These are phyloP conservation scores for Pangasius larnaudii DNA, from an alignment of 2,797 vertebrate genomes.

Conservation along the genomic window DNA sequence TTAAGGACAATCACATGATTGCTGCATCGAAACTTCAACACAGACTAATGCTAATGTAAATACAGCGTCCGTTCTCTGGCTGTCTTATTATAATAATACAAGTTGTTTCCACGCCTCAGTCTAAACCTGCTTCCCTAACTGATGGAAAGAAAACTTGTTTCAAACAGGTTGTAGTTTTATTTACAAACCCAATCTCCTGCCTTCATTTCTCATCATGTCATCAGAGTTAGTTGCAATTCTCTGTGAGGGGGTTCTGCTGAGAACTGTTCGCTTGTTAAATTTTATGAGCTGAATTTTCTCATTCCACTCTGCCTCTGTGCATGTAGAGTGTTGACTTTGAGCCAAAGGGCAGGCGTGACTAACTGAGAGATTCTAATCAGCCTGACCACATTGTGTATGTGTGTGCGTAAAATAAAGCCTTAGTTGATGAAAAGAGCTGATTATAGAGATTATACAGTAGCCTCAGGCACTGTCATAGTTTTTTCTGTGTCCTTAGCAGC, in stretches of 20 bases:
- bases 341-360: constrained; percentile 52
- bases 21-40: constrained; percentile 22
- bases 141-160: constrained; percentile 4
- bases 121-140: not conserved
- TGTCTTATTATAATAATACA: constrained; percentile 15
- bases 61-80: not conserved
- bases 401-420: constrained; percentile 45
- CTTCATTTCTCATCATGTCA: constrained; percentile 10
- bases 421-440: constrained; percentile 46
- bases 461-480: constrained; percentile 61
- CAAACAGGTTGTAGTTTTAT: constrained; percentile 16
- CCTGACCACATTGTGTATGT: constrained; percentile 59
- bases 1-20: constrained; percentile 29
- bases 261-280: constrained; percentile 34
- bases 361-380: constrained; percentile 60
- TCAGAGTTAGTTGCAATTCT: not conserved
- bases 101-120: not conserved
- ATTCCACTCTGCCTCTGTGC: constrained; percentile 22
- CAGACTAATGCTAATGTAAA: constrained; percentile 26
- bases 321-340: constrained; percentile 46
- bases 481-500: constrained; percentile 58
- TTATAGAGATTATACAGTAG: constrained; percentile 58
- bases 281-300: constrained; percentile 40
- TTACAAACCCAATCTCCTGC: constrained; percentile 9
- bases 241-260: not conserved